Percentiles rank a stretch among this genome's conserved stretches.
Conservation (phyloP, 2,888 invertebrate genomes). For the Drosophila anomalipes region DNA sequence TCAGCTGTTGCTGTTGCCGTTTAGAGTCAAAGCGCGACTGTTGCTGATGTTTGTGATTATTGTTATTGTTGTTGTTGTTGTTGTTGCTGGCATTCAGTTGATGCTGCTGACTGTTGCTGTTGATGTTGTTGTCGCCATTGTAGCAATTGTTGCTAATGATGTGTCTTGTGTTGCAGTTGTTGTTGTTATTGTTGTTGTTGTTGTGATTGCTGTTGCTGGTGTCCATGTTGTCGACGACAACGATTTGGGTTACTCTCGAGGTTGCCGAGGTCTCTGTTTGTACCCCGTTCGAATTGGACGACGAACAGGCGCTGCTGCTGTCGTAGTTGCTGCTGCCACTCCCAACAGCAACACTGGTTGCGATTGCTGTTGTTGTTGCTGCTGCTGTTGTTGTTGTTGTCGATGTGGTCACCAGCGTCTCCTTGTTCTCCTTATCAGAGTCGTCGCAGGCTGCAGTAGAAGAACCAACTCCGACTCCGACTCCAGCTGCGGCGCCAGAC, state of each 20-base stretch:
- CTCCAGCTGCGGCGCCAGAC: conserved; percentile 44
- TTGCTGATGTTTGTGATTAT: conserved; percentile 53
- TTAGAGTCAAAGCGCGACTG: conserved; percentile 54
- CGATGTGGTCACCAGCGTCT: conserved; percentile 67
- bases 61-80: conserved; percentile 55
- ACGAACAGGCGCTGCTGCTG: conserved; percentile 79
- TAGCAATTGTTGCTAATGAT: conserved; percentile 76
- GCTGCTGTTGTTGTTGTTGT: conserved; percentile 33
- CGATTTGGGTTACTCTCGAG: conserved; percentile 82
- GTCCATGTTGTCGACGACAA: conserved; percentile 25
- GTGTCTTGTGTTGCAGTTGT: conserved; percentile 58
- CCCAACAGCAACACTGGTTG: conserved; percentile 35
- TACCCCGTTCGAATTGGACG: conserved; percentile 77
- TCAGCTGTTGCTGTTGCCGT: conserved; percentile 48
- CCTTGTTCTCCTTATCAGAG: conserved; percentile 85
- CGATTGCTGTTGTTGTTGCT: conserved; percentile 22
- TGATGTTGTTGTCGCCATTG: conserved; percentile 61
- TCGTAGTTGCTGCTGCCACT: conserved; percentile 72
- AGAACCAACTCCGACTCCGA: conserved; percentile 2
- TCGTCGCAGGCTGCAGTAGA: conserved; percentile 70
- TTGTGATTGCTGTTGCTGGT: conserved; percentile 30
- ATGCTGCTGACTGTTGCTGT: conserved; percentile 34
- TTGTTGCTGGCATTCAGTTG: conserved; percentile 49
- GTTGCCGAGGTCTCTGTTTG: conserved; percentile 76
- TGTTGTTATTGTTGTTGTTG: conserved; percentile 30